phyloP scores from a whole-genome alignment of 1,140 invertebrate species.

The Tachypleus tridentatus region DNA sequence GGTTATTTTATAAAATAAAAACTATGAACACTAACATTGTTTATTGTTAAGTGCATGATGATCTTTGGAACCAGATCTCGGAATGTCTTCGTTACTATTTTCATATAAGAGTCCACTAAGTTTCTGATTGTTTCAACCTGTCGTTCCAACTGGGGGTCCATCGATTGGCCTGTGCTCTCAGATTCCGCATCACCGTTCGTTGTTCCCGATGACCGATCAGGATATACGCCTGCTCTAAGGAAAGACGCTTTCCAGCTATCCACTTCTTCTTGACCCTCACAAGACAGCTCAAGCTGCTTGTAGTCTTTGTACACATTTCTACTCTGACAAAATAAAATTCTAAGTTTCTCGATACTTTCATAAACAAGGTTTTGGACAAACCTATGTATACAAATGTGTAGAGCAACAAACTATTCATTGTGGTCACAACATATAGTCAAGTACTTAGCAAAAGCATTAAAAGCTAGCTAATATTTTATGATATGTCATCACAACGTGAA shows the following conservation, averaged over 20 bases:
- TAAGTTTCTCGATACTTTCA: no score
- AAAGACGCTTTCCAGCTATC: conserved; percentile 99
- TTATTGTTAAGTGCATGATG: conserved; percentile 97
- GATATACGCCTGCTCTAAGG: conserved; percentile 95
- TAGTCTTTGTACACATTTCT: conserved; percentile 58
- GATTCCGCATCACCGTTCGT: conserved; percentile 47
- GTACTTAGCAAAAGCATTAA: no score
- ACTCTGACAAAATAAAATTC: neutral
- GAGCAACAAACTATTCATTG: no score
- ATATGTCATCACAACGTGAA: no score
- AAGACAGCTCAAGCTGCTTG: conserved; percentile 93
- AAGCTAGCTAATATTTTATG: no score
- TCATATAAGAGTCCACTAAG: conserved; percentile 99
- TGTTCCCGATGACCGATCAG: conserved; percentile 75
- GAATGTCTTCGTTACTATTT: conserved; percentile 98
- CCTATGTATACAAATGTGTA: no score
- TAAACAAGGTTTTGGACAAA: no score
- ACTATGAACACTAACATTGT: conserved; percentile 46
- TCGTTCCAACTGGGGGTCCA: conserved; percentile 94
- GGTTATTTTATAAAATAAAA: no score
- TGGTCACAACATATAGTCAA: no score
- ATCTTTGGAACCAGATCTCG: conserved; percentile 95
- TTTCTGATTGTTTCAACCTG: conserved; percentile 99
- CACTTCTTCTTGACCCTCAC: conserved; percentile 96
- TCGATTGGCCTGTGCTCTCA: conserved; percentile 47